A percentile compares a stretch with the other conserved stretches of the same genome.
Conservation (phyloP, 2,797 vertebrate species). For the Dipus sagitta region DNA sequence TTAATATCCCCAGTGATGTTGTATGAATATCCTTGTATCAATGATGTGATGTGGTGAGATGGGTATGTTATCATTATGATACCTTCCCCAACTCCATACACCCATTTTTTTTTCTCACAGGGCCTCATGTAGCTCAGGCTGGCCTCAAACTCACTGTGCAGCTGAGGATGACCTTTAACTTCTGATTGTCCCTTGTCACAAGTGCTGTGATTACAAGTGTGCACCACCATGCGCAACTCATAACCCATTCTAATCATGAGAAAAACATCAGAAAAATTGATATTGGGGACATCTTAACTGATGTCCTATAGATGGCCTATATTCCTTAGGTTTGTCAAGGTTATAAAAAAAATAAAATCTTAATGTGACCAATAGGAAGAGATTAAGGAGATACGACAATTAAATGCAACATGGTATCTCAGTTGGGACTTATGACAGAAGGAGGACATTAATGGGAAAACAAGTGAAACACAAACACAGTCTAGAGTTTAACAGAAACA, state of each 20-base stretch:
- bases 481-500: neutral
- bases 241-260: neutral
- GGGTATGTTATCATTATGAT: neutral
- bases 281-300: neutral
- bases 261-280: neutral
- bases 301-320: neutral
- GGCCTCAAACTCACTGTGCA: neutral
- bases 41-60: neutral
- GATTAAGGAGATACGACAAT: neutral
- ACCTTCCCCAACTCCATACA: neutral
- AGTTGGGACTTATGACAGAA: neutral
- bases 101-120: neutral
- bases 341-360: conserved; percentile 8
- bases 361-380: neutral
- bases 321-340: conserved; percentile 35
- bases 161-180: neutral
- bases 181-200: neutral
- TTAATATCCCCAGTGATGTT: neutral
- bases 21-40: neutral
- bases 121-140: neutral
- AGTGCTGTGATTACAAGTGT: neutral
- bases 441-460: neutral
- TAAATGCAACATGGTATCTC: neutral
- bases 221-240: neutral
- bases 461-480: conserved; percentile 4